Evolutionary conservation across 2,113 vertebrate species (phyloP).

Genomic region (Lophius piscatorius): DNA sequence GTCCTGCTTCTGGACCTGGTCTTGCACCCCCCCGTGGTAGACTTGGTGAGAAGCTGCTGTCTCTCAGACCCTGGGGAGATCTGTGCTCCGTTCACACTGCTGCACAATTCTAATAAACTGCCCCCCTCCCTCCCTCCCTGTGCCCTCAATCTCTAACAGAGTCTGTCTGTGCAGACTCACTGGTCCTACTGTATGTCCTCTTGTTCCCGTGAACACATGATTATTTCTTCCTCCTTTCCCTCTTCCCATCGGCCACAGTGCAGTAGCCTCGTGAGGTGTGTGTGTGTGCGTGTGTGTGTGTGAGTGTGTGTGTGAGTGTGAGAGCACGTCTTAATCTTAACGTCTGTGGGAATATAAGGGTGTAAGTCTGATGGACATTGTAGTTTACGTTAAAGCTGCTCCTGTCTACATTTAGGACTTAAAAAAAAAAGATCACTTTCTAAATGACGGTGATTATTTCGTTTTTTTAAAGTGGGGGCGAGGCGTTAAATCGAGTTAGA

Average conservation of each 20-base stretch:
- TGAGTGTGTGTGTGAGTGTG: slow-evolving; percentile 4
- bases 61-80: slow-evolving; percentile 39
- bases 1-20: slow-evolving; percentile 24
- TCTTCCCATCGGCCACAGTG: slow-evolving; percentile 60
- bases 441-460: too few species aligned
- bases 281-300: neutral
- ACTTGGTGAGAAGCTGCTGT: slow-evolving; percentile 48
- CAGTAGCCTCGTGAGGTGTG: slow-evolving; percentile 72
- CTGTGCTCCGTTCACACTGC: slow-evolving; percentile 62
- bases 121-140: slow-evolving; percentile 43
- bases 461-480: too few species aligned
- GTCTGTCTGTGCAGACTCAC: too few species aligned
- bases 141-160: slow-evolving; percentile 53
- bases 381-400: slow-evolving; percentile 28
- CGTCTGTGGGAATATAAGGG: slow-evolving; percentile 18
- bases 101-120: slow-evolving; percentile 67
- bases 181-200: too few species aligned
- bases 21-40: slow-evolving; percentile 42
- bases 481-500: slow-evolving; percentile 31
- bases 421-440: slow-evolving; percentile 10
- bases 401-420: slow-evolving; percentile 46
- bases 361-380: slow-evolving; percentile 36
- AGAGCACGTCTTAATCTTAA: neutral
- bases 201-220: too few species aligned
- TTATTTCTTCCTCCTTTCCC: slow-evolving; percentile 38